Conservation (phyloP, 64 coral and sea anemone species). For the Catalaphyllia jardinei region DNA sequence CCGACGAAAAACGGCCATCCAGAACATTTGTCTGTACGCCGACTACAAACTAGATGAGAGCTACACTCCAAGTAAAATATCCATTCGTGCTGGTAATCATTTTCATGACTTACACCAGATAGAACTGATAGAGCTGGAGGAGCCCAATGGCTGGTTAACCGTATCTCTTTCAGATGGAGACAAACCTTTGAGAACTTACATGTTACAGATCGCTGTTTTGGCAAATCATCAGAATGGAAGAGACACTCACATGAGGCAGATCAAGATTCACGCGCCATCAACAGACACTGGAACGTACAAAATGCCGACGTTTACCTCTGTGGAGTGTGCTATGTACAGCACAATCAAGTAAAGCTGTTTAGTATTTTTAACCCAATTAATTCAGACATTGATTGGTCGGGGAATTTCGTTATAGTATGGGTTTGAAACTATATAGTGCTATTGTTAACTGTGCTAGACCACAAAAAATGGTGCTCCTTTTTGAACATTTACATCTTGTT, state of each 20-base stretch:
- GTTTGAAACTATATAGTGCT: too few species aligned
- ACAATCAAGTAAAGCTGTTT: conserved; percentile 74
- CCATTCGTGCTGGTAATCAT: conserved; percentile 88
- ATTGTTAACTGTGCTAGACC: too few species aligned
- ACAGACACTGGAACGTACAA: conserved; percentile 74
- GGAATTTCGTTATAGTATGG: too few species aligned
- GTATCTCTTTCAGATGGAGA: conserved; percentile 66
- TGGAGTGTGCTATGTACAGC: conserved; percentile 99
- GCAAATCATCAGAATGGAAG: conserved; percentile 97
- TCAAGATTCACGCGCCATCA: conserved; percentile 93
- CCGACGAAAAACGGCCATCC: conserved; percentile 89
- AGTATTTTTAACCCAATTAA: background rate
- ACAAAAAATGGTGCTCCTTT: too few species aligned
- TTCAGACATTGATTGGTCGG: too few species aligned
- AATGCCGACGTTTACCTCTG: conserved; percentile 94
- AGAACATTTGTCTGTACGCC: conserved; percentile 94
- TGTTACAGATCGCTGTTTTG: conserved; percentile 94
- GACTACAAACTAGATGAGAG: conserved; percentile 99
- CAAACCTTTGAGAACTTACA: conserved; percentile 89
- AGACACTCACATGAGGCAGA: conserved; percentile 96
- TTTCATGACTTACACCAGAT: conserved; percentile 96
- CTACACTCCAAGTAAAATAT: conserved; percentile 99
- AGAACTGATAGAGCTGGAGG: conserved; percentile 91
- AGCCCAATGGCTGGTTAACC: conserved; percentile 91
- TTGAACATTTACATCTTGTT: too few species aligned